Percentiles rank a stretch among this genome's conserved stretches.
These are phyloP conservation scores for Orgyia antiqua DNA, from an alignment of 2,888 invertebrate species.

Conservation along the genomic window DNA sequence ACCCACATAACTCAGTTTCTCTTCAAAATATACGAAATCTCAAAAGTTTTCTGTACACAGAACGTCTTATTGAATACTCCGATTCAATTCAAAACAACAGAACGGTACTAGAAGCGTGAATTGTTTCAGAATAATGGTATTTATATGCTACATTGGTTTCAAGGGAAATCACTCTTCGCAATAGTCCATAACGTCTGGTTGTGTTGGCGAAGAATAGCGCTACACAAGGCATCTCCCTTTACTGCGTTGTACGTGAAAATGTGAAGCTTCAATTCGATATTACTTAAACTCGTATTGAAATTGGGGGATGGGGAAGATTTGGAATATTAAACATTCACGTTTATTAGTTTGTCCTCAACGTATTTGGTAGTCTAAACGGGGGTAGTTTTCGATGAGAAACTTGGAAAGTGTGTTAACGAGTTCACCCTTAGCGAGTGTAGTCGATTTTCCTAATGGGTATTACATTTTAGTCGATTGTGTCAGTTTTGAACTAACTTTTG, in stretches of 20 bases:
- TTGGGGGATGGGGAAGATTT: conserved; percentile 50
- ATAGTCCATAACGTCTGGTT: conserved; percentile 64
- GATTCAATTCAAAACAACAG: conserved; percentile 45
- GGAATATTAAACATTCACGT: conserved; percentile 76
- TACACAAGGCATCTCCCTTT: conserved; percentile 31
- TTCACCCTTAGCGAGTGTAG: conserved; percentile 45
- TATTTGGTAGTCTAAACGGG: conserved; percentile 70
- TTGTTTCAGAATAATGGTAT: conserved; percentile 76
- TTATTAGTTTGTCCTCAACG: conserved; percentile 75
- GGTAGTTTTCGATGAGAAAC: conserved; percentile 64
- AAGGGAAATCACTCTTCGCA: conserved; percentile 73
- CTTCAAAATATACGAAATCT: conserved; percentile 25
- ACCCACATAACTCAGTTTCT: conserved; percentile 15
- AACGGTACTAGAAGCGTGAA: conserved; percentile 57
- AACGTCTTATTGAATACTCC: conserved; percentile 28
- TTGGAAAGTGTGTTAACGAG: conserved; percentile 73
- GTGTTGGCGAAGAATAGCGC: conserved; percentile 36
- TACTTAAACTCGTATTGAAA: conserved; percentile 70
- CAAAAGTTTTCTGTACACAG: conserved; percentile 23
- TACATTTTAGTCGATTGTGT: conserved; percentile 51
- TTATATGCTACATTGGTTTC: conserved; percentile 77
- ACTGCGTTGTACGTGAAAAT: conserved; percentile 37
- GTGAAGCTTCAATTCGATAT: conserved; percentile 33
- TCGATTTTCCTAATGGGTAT: conserved; percentile 62
- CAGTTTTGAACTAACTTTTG: conserved; percentile 37